A percentile compares a stretch with the other conserved stretches of the same genome.
Evolutionary conservation across 2,797 vertebrate genomes (phyloP).

Genomic region (Psittacula derbiana): DNA sequence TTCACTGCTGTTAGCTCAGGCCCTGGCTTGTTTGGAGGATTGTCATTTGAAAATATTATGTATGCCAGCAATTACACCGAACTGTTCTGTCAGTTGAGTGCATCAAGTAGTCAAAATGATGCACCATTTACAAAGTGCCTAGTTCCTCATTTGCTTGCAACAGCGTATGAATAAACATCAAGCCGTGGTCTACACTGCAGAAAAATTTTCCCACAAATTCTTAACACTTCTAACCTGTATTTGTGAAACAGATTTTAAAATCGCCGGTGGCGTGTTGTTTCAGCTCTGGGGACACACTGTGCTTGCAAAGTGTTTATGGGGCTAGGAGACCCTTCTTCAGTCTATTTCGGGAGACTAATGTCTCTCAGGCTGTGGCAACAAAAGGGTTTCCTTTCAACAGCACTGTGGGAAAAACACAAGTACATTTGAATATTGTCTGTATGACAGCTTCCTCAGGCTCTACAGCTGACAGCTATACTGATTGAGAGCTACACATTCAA

Average conservation of each 20-base stretch:
- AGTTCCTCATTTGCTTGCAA: slow-evolving; percentile 60
- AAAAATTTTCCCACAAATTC: slow-evolving; percentile 59
- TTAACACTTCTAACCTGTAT: background rate
- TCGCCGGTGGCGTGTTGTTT: background rate
- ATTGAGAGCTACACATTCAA: slow-evolving; percentile 18
- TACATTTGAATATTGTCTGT: slow-evolving; percentile 47
- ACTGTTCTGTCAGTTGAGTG: slow-evolving; percentile 21
- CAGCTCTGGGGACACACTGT: background rate
- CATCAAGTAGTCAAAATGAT: slow-evolving; percentile 49
- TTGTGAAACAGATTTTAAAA: slow-evolving; percentile 7
- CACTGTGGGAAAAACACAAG: slow-evolving; percentile 49
- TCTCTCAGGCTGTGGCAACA: background rate
- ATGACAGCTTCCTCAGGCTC: slow-evolving; percentile 49
- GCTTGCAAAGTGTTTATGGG: background rate
- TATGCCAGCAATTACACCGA: slow-evolving; percentile 31
- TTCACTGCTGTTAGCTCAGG: slow-evolving; percentile 23
- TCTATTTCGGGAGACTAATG: background rate
- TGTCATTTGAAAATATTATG: slow-evolving; percentile 56
- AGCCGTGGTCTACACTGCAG: slow-evolving; percentile 3
- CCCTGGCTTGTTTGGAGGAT: slow-evolving; percentile 38
- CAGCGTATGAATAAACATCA: slow-evolving; percentile 54
- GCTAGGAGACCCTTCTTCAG: background rate
- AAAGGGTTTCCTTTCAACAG: slow-evolving; percentile 11
- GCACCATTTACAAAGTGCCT: slow-evolving; percentile 51
- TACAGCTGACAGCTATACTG: slow-evolving; percentile 18